These are phyloP conservation scores for Apocheima hispidaria DNA, from an alignment of 2,888 invertebrate genomes.

Conservation along the genomic window DNA sequence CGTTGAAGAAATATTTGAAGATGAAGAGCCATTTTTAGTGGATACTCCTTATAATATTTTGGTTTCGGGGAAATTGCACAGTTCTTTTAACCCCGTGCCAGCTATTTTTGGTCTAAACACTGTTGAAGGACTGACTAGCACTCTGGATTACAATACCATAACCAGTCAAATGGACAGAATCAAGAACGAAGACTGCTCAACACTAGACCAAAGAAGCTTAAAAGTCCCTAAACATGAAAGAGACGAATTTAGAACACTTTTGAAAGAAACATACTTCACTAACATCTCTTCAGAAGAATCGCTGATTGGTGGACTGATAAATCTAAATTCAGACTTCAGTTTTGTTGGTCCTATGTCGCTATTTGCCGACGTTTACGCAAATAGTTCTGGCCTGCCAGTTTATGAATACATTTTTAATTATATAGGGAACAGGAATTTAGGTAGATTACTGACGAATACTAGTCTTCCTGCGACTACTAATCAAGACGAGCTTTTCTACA, in stretches of 20 bases:
- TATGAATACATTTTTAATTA: conserved; percentile 75
- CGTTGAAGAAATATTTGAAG: conserved; percentile 67
- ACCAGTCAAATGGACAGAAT: conserved; percentile 74
- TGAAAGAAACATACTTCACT: conserved; percentile 73
- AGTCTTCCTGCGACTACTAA: conserved; percentile 72
- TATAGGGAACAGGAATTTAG: conserved; percentile 74
- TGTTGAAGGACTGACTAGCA: conserved; percentile 82
- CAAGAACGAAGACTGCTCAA: conserved; percentile 69
- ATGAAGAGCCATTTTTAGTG: conserved; percentile 73
- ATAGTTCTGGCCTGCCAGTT: conserved; percentile 60
- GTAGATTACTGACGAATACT: conserved; percentile 72
- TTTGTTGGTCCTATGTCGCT: conserved; percentile 75
- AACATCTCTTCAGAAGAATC: conserved; percentile 69
- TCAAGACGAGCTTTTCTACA: conserved; percentile 73
- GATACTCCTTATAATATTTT: conserved; percentile 79
- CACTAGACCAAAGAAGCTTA: conserved; percentile 67
- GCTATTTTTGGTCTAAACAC: conserved; percentile 83
- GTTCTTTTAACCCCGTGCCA: conserved; percentile 73
- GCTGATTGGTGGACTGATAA: conserved; percentile 74
- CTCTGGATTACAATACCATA: conserved; percentile 72
- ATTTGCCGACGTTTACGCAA: conserved; percentile 69
- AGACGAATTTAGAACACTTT: conserved; percentile 60
- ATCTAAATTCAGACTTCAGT: conserved; percentile 74
- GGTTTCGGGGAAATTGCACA: conserved; percentile 51
- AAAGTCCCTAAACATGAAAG: conserved; percentile 58